Conservation (phyloP, 2,797 vertebrate genomes). For the Oryzias sinensis region DNA sequence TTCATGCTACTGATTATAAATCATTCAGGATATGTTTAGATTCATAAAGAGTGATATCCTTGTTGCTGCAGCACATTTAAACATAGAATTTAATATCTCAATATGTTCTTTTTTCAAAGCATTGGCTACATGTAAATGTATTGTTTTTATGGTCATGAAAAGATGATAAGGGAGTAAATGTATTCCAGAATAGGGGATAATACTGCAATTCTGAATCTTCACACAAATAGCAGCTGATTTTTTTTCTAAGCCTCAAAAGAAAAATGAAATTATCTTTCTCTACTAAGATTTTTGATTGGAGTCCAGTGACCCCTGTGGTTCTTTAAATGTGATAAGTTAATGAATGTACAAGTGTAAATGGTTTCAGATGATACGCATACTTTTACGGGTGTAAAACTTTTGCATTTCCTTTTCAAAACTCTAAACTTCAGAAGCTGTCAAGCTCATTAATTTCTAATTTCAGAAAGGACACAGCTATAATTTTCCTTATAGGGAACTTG, state of each 20-base stretch:
- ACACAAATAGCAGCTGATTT: background rate
- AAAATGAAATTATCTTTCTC: slow-evolving; percentile 45
- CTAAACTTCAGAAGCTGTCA: slow-evolving; percentile 39
- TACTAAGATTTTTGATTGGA: slow-evolving; percentile 58
- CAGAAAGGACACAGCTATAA: slow-evolving; percentile 38
- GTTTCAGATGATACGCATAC: slow-evolving; percentile 41
- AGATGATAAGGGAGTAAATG: no score
- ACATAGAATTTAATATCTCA: no score
- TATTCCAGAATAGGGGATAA: no score
- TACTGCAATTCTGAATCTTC: no score
- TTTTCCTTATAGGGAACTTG: slow-evolving; percentile 28
- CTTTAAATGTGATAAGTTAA: slow-evolving; percentile 27
- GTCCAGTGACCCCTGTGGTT: slow-evolving; percentile 48
- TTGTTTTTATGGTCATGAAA: no score
- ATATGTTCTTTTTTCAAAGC: no score
- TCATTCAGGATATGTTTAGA: no score
- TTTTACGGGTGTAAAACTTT: slow-evolving; percentile 29
- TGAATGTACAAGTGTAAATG: slow-evolving; percentile 35
- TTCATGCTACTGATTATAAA: no score
- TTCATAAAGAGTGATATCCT: no score
- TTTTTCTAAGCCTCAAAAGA: slow-evolving; percentile 39
- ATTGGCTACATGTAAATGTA: no score
- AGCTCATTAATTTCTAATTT: slow-evolving; percentile 55
- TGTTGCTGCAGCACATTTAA: no score
- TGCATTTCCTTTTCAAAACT: slow-evolving; percentile 22